Conservation (phyloP, 2,113 vertebrate species). For the Scytalopus superciliaris region DNA sequence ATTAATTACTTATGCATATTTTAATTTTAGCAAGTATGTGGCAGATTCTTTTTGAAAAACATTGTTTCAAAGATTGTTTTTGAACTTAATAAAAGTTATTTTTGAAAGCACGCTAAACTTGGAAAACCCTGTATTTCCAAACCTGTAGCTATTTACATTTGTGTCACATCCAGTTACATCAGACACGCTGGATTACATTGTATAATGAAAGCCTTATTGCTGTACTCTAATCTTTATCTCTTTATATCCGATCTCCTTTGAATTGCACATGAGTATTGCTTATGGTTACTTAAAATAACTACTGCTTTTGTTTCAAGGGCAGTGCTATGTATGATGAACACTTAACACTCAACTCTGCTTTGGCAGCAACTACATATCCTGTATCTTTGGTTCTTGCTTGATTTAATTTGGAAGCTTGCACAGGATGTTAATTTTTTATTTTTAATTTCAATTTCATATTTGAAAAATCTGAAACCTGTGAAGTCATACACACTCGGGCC, state of each 20-base stretch:
- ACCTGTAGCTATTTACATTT: constrained; percentile 54
- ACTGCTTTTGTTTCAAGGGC: constrained; percentile 44
- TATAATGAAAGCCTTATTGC: constrained; percentile 57
- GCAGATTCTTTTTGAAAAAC: background rate
- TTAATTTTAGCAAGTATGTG: background rate
- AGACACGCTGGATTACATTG: constrained; percentile 56
- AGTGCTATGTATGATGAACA: background rate
- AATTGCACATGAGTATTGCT: constrained; percentile 57
- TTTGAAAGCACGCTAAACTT: background rate
- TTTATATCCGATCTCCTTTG: constrained; percentile 58
- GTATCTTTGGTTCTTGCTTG: background rate
- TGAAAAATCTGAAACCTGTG: background rate
- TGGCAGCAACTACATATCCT: background rate
- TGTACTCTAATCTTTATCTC: constrained; percentile 68
- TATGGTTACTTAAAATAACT: constrained; percentile 65
- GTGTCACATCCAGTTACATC: constrained; percentile 52
- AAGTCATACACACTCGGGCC: background rate
- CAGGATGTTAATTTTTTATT: background rate
- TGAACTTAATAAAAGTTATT: background rate
- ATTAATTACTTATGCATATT: background rate
- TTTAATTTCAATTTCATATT: background rate
- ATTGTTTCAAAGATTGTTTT: background rate
- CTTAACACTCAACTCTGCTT: background rate
- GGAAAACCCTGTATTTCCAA: background rate
- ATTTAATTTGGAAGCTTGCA: background rate